phyloP scores from a whole-genome alignment of 1,140 invertebrate genomes.

The Yoshiicerus persimilis region DNA sequence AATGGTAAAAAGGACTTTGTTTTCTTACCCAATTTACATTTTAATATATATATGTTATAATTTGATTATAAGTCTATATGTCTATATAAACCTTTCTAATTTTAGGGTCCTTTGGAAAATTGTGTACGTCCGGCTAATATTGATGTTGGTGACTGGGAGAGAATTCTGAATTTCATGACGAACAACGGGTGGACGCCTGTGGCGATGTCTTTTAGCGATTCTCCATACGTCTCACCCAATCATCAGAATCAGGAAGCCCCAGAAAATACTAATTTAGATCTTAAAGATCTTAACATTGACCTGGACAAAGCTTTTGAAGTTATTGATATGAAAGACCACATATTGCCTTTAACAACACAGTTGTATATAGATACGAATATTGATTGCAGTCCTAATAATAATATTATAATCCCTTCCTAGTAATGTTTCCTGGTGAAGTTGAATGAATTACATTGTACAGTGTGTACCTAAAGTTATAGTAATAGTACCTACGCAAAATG shows the following conservation, averaged over 20 bases:
- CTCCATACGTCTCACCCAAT: neutral
- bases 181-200: slow-evolving; percentile 7
- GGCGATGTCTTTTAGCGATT: neutral
- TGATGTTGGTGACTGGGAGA: neutral
- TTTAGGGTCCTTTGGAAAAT: neutral
- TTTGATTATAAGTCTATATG: neutral
- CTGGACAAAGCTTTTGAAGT: neutral
- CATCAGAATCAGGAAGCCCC: neutral
- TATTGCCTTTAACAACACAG: neutral
- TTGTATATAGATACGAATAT: neutral
- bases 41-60: neutral
- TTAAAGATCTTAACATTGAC: neutral
- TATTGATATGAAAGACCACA: neutral
- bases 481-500: too few species aligned
- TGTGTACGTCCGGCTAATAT: slow-evolving; percentile 11
- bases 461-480: neutral
- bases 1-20: slow-evolving; percentile 45
- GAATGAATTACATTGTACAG: neutral
- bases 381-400: neutral
- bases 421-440: neutral
- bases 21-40: too few species aligned
- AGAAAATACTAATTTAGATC: neutral
- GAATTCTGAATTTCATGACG: slow-evolving; percentile 12
- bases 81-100: neutral
- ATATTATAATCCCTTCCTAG: neutral